Base-by-base conservation (phyloP, 2,888 invertebrate genomes). In the Philopedon plagiatum region DNA sequence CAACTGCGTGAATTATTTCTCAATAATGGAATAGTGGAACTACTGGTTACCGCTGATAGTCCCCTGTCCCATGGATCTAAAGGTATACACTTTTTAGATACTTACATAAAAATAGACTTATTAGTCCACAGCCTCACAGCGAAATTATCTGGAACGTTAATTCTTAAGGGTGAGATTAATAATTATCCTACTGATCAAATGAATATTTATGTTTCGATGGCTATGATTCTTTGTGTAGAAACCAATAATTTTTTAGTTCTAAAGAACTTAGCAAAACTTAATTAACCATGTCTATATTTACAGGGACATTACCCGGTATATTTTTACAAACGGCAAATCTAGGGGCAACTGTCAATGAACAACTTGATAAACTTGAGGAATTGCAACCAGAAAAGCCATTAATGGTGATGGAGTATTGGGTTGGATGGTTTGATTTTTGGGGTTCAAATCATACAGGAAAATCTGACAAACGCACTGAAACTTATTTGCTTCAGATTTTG, bases 401-500 rank as follows among this genome's bases (percentile, higher is more conserved):
- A 3, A 87, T 90, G 88, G 88, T 87, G 0, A 89, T 88, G 85
- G 90, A 90, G 81, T 90, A 85, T 79, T 90, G 89, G 89, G 84
- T 86, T 3, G 90, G 90, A 21, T 90, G 90, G 89, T 90, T 88
- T 78, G 89, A 89, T 78, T 87, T 87, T 78, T 90, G 90, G 90
- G 81, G 83, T 11, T 83, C 85, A 51, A 69, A 73, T 0, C 82
- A 83, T 60, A 80, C 83, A 19, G 79, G 77, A 3, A 78, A 78
- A 58, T 74, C 70, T 19, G 51, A 74, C 13, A 54, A 63, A 15
- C 61, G 75, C 13, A 81, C 79, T 68, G 68, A 58, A 13, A 70
- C 75, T n/a, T 73, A 77, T 37, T 78, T 81, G 9, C 70, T 78
- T 58, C 58, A 72, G 0, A 82, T 83, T 67, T 65, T 84, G 18